A percentile compares a stretch with the other conserved stretches of the same genome.
phyloP scores from a whole-genome alignment of 2,797 vertebrate species.

The Chelidonichthys spinosus region DNA sequence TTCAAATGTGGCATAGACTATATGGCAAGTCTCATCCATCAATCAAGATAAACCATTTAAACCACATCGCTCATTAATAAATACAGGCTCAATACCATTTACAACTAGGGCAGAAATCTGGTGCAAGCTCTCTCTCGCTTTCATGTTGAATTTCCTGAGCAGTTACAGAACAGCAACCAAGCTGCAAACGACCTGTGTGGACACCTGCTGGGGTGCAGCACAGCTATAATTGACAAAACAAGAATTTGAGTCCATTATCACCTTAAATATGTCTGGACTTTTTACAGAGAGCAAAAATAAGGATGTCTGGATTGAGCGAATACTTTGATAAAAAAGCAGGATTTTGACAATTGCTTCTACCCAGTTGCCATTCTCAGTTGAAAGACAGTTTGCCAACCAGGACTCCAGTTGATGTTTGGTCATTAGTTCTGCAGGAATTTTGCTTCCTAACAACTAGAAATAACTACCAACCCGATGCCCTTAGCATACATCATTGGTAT shows the following conservation, averaged over 20 bases:
- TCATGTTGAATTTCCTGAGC: conserved; percentile 16
- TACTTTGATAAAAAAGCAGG: not conserved
- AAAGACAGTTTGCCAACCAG: not conserved
- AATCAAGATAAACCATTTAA: conserved; percentile 15
- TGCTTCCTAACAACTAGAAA: no score
- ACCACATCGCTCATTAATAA: not conserved
- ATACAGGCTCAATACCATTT: not conserved
- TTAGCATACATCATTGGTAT: not conserved
- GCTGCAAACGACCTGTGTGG: conserved; percentile 54
- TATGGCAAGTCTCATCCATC: not conserved
- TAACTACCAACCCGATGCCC: no score
- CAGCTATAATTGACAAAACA: conserved; percentile 50
- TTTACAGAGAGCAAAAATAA: conserved; percentile 18
- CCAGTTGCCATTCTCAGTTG: not conserved
- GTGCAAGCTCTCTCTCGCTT: not conserved
- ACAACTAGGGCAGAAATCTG: not conserved
- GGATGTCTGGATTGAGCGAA: not conserved
- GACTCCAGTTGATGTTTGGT: not conserved
- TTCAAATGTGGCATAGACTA: not conserved
- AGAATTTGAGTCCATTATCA: conserved; percentile 28
- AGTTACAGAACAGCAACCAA: conserved; percentile 15
- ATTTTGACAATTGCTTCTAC: conserved; percentile 6
- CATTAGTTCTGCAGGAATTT: not conserved
- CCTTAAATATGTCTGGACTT: conserved; percentile 21
- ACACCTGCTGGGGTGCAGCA: conserved; percentile 41